A percentile compares a stretch with the other conserved stretches of the same genome.
These are phyloP conservation scores for Sweltsa coloradensis DNA, from an alignment of 1,140 invertebrate species.

Conservation along the genomic window DNA sequence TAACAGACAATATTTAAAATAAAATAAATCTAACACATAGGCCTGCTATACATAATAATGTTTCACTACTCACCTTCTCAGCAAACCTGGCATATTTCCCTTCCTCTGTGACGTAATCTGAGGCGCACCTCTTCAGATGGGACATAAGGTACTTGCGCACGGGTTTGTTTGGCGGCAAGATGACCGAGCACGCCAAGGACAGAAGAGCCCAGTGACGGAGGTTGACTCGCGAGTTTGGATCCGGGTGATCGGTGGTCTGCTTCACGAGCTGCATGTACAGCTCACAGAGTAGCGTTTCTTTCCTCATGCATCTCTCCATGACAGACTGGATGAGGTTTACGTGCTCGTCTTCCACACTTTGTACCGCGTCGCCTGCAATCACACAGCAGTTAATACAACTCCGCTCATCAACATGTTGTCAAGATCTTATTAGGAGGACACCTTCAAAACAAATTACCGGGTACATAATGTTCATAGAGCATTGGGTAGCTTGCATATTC, in stretches of 20 bases:
- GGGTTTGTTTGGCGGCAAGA: constrained; percentile 69
- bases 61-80: constrained; percentile 61
- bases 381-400: too few relatives aligned
- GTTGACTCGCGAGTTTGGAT: constrained; percentile 80
- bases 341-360: constrained; percentile 70
- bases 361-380: constrained; percentile 35
- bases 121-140: constrained; percentile 77
- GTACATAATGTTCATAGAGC: too few relatives aligned
- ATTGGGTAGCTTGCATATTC: too few relatives aligned
- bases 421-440: too few relatives aligned
- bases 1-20: too few relatives aligned
- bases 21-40: background rate
- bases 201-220: constrained; percentile 86
- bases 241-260: constrained; percentile 84
- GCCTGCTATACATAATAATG: too few relatives aligned
- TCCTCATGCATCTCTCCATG: constrained; percentile 80
- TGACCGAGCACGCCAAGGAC: constrained; percentile 75
- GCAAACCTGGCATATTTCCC: constrained; percentile 90
- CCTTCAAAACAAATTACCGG: too few relatives aligned
- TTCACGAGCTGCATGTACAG: constrained; percentile 88
- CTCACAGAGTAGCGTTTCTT: constrained; percentile 78
- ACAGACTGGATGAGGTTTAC: constrained; percentile 77
- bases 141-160: constrained; percentile 81
- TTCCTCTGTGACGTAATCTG: constrained; percentile 83
- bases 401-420: too few relatives aligned